phyloP scores from a whole-genome alignment of 2,113 vertebrate genomes.

The Rhinichthys klamathensis region DNA sequence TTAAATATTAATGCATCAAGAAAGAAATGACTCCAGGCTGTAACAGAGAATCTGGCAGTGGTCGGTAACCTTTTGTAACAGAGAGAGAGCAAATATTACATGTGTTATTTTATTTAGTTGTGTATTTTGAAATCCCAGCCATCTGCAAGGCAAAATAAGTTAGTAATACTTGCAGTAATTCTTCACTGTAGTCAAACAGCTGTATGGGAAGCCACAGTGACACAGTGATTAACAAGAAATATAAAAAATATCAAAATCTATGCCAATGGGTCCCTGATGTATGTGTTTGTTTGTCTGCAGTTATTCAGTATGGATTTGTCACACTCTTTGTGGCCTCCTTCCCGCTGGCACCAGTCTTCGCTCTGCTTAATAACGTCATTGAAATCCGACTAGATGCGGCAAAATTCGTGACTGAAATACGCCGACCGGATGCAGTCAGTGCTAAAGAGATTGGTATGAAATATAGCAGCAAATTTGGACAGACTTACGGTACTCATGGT shows the following conservation, averaged over 20 bases:
- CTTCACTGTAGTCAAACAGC: not conserved
- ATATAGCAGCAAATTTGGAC: not conserved
- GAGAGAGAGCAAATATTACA: not conserved
- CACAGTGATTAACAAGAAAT: not conserved
- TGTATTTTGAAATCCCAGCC: not conserved
- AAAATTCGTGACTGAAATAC: slow-evolving; percentile 93
- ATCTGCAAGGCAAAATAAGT: not conserved
- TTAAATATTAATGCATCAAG: no score
- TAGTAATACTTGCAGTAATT: not conserved
- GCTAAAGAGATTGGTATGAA: slow-evolving; percentile 93
- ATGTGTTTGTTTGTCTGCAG: slow-evolving; percentile 69
- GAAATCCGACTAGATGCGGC: slow-evolving; percentile 95
- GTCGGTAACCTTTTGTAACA: not conserved
- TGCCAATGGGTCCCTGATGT: not conserved
- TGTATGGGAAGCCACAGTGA: not conserved
- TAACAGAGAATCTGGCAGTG: not conserved
- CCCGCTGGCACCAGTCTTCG: slow-evolving; percentile 92
- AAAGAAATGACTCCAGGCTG: no score
- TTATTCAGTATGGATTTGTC: slow-evolving; percentile 97
- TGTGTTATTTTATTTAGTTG: not conserved
- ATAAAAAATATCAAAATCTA: not conserved
- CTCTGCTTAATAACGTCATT: slow-evolving; percentile 96
- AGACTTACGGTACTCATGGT: slow-evolving; percentile 5
- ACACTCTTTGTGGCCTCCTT: slow-evolving; percentile 98
- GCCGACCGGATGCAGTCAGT: slow-evolving; percentile 89